These are phyloP conservation scores for Helobdella robusta DNA, from an alignment of 2,888 invertebrate genomes.

Conservation along the genomic window DNA sequence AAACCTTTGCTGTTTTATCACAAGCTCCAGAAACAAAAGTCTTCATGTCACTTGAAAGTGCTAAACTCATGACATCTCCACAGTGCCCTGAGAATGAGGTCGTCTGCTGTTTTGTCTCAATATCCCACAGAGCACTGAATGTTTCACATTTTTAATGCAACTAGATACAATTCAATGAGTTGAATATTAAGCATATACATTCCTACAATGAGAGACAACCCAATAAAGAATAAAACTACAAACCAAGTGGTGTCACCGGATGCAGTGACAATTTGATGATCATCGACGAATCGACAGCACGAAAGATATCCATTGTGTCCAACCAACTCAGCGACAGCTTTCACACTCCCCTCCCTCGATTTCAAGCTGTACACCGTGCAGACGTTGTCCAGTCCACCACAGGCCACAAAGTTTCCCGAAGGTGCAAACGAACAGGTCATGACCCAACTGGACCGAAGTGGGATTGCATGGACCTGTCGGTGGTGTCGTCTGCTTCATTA, in stretches of 20 bases:
- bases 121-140: constrained; percentile 92
- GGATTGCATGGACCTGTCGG: constrained; percentile 77
- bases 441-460: constrained; percentile 97
- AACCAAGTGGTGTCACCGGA: constrained; percentile 98
- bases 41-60: constrained; percentile 92
- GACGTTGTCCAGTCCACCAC: constrained; percentile 98
- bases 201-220: not conserved
- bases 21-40: constrained; percentile 99
- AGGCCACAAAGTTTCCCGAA: constrained; percentile 96
- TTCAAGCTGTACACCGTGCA: constrained; percentile 73
- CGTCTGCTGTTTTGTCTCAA: constrained; percentile 98
- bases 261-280: constrained; percentile 98
- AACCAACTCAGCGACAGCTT: constrained; percentile 95
- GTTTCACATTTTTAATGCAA: not conserved
- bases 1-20: constrained; percentile 87
- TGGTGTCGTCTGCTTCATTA: not conserved
- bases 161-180: not conserved
- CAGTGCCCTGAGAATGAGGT: constrained; percentile 98
- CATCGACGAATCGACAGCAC: constrained; percentile 98
- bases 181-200: not conserved
- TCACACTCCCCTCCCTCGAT: constrained; percentile 76
- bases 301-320: constrained; percentile 98
- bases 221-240: constrained; percentile 37
- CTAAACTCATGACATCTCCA: constrained; percentile 98
- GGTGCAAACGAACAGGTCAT: constrained; percentile 99